These are phyloP conservation scores for Arge pagana DNA, from an alignment of 2,888 invertebrate species.

Conservation along the genomic window DNA sequence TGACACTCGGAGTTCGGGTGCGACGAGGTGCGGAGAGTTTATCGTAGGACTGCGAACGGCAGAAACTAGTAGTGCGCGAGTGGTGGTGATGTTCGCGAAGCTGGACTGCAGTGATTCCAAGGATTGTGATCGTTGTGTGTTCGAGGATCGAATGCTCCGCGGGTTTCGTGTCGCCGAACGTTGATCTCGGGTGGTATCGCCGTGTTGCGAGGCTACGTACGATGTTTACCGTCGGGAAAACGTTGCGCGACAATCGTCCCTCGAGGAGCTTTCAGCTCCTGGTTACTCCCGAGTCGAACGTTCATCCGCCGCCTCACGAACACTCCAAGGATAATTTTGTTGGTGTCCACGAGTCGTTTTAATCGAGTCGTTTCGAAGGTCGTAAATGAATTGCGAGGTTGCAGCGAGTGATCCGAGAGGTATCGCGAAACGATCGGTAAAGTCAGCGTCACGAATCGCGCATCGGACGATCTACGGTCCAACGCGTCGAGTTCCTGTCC, in stretches of 20 bases:
- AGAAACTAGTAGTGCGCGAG: not conserved
- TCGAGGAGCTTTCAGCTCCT: slow-evolving; percentile 18
- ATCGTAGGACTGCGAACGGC: no score
- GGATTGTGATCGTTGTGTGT: not conserved
- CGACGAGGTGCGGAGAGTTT: no score
- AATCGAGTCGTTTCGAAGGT: no score
- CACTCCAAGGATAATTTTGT: slow-evolving; percentile 19
- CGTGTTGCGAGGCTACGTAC: not conserved
- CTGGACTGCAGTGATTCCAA: not conserved
- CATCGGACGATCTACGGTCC: no score
- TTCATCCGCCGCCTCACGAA: slow-evolving; percentile 24
- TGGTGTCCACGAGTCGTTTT: not conserved
- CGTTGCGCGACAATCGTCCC: slow-evolving; percentile 5
- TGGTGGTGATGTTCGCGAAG: not conserved
- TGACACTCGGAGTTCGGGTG: no score
- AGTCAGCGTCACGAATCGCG: no score
- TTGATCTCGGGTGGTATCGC: not conserved
- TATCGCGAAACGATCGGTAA: no score
- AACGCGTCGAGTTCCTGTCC: no score
- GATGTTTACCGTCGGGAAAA: slow-evolving; percentile 9
- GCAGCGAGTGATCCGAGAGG: no score
- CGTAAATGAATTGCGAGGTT: no score
- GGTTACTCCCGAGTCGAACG: slow-evolving; percentile 17
- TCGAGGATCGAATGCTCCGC: not conserved
- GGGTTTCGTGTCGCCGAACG: not conserved